Evolutionary conservation across 2,113 vertebrate species (phyloP).

Genomic region (Oenanthe melanoleuca): DNA sequence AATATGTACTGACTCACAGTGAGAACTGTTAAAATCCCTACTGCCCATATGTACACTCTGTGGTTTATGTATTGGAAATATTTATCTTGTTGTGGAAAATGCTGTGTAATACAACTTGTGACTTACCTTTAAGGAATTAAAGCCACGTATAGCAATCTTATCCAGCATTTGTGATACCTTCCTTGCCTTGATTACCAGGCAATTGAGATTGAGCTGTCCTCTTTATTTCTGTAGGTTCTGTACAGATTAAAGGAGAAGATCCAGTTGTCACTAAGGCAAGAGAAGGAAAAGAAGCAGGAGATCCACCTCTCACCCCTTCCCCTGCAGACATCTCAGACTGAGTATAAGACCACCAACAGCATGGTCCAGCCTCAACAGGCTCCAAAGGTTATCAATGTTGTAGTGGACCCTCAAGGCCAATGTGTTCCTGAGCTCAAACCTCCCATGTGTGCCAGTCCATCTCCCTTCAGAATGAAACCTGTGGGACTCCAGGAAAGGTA

Average conservation of each 20-base stretch:
- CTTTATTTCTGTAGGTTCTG: conserved; percentile 83
- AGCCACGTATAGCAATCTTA: not conserved
- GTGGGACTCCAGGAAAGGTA: conserved; percentile 94
- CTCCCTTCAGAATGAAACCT: conserved; percentile 97
- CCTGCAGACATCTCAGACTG: conserved; percentile 71
- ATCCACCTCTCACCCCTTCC: conserved; percentile 79
- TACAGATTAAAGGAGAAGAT: conserved; percentile 91
- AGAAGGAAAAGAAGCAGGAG: conserved; percentile 86
- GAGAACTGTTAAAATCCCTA: not conserved
- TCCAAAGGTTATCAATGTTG: conserved; percentile 76
- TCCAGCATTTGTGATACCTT: not conserved
- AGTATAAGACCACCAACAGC: conserved; percentile 79
- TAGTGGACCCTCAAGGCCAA: conserved; percentile 77
- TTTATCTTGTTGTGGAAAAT: not conserved
- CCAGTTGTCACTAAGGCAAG: conserved; percentile 83
- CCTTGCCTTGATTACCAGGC: conserved; percentile 4
- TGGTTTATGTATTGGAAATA: conserved; percentile 25
- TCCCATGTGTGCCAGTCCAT: conserved; percentile 78
- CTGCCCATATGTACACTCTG: not conserved
- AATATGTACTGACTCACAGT: not conserved
- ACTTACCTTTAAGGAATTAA: not conserved
- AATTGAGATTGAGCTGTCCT: not conserved
- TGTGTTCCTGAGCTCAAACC: conserved; percentile 82
- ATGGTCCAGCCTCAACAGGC: conserved; percentile 88
- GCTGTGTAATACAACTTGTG: not conserved